Base-by-base conservation (phyloP, 2,113 vertebrate species). In the Ctenomys sociabilis region DNA sequence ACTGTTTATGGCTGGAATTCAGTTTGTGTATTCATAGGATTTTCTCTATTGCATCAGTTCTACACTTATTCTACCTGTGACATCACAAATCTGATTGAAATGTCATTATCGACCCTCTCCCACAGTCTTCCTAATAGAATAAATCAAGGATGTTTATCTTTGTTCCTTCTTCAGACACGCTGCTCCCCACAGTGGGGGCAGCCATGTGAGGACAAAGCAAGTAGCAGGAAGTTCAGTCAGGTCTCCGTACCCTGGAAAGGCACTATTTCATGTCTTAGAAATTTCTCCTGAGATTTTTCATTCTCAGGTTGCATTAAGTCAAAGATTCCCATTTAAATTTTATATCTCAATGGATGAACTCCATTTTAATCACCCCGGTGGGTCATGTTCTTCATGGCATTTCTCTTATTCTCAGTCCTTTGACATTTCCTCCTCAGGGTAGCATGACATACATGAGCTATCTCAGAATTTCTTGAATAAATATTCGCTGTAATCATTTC, bases 401-500 rank as follows among this genome's bases (percentile, higher is more conserved):
- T 95, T 96, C 96, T 95, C 78, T 98, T 97, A 97, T 96, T 96
- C 90, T 52, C 90, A 85, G 63, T 96, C 92, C 95, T 94, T 96
- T 97, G 97, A 97, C 97, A 96, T 97, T 97, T 96, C 80, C 43
- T 97, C 63, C 88, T 96, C 83, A 54, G 92, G 92, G 92, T 95
- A 92, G 93, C 57, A 73, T 95, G 92, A 93, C 73, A 97, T 90
- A 96, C 73, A 94, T 95, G 96, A 97, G 89, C 95, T 85, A 93
- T 95, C 78, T 97, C 85, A 95, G 95, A 96, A 95, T 96, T 95
- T 94, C 86, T 95, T 97, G 95, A 97, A 97, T 97, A 98, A 97
- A 97, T 96, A 97, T 97, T 88, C 95, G 91, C 73, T 86, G 54
- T 93, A 97, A 93, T 96, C 90, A 95, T 93, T 96, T 97, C 88